Evolutionary conservation across 2,888 invertebrate species (phyloP).

Genomic region (Dione juno): DNA sequence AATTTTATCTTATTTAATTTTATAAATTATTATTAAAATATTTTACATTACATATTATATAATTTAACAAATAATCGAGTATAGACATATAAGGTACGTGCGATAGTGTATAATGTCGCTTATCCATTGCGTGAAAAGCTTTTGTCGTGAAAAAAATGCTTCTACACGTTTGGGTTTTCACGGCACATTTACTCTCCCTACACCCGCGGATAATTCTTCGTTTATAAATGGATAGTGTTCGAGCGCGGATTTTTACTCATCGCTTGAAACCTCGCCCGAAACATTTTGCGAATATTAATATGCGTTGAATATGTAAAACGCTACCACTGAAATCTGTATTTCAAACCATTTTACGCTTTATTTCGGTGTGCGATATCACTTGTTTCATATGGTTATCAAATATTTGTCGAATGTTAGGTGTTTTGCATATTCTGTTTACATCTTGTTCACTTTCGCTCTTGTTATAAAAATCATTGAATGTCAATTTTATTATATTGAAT

Average conservation of each 20-base stretch:
- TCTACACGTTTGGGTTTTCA: constrained; percentile 72
- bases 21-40: neutral
- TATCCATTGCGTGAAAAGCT: constrained; percentile 65
- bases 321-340: constrained; percentile 30
- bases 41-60: neutral
- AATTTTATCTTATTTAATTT: neutral
- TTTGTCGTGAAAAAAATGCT: constrained; percentile 75
- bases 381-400: constrained; percentile 39
- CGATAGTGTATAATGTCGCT: constrained; percentile 48
- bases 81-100: neutral
- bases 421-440: constrained; percentile 33
- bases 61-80: neutral
- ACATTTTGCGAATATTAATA: constrained; percentile 41
- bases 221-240: constrained; percentile 76
- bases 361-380: constrained; percentile 30
- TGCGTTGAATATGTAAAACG: constrained; percentile 26
- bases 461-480: constrained; percentile 27
- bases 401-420: constrained; percentile 40
- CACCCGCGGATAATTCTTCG: constrained; percentile 70
- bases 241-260: constrained; percentile 65
- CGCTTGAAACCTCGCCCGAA: constrained; percentile 34
- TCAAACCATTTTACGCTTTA: constrained; percentile 32
- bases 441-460: constrained; percentile 33
- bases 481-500: constrained; percentile 16
- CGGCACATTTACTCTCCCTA: constrained; percentile 75